These are phyloP conservation scores for Mactromeris polynyma DNA, from an alignment of 2,888 invertebrate genomes.

Conservation along the genomic window DNA sequence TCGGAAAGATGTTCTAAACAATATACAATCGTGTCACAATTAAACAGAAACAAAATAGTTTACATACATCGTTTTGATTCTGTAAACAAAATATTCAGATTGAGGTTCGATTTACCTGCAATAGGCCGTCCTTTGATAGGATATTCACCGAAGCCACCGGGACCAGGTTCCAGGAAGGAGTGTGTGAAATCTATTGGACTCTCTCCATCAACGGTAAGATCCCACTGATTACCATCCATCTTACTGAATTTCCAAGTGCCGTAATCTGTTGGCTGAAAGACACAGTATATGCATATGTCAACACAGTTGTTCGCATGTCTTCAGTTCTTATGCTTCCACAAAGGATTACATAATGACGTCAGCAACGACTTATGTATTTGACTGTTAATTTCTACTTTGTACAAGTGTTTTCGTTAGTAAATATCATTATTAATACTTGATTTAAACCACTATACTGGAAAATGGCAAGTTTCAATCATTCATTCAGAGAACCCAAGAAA, in stretches of 20 bases:
- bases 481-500: too few relatives aligned
- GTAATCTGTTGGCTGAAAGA: conserved; percentile 42
- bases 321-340: neutral
- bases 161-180: conserved; percentile 62
- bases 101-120: conserved; percentile 40
- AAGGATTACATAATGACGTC: neutral
- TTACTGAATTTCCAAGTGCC: conserved; percentile 60
- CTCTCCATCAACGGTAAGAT: conserved; percentile 51
- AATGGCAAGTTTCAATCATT: too few relatives aligned
- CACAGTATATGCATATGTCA: neutral
- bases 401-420: too few relatives aligned
- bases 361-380: too few relatives aligned
- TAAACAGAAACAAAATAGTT: neutral
- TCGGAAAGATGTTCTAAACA: neutral
- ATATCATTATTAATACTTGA: too few relatives aligned
- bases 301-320: too few relatives aligned
- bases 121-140: conserved; percentile 67
- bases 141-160: conserved; percentile 61
- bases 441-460: too few relatives aligned
- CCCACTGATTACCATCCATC: conserved; percentile 55
- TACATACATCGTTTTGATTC: too few relatives aligned
- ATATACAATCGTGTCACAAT: neutral
- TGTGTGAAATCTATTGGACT: conserved; percentile 66
- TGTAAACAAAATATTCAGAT: neutral
- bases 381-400: too few relatives aligned